phyloP scores from a whole-genome alignment of 2,888 invertebrate species.

The Prosopocoilus inquinatus region DNA sequence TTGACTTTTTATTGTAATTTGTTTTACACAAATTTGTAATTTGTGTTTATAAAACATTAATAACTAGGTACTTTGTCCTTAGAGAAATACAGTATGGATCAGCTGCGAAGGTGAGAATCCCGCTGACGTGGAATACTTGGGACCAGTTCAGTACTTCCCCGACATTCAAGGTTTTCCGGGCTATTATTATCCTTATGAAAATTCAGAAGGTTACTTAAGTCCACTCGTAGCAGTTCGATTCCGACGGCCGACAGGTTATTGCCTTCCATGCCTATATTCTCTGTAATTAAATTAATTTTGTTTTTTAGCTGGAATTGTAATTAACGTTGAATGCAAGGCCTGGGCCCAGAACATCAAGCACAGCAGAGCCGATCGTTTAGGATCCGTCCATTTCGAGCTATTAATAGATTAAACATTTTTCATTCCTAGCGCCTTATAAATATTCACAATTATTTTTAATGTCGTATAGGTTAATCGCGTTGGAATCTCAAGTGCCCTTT shows the following conservation, averaged over 20 bases:
- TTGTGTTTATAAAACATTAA: too few relatives aligned
- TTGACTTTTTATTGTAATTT: too few relatives aligned
- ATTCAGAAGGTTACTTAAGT: conserved; percentile 83
- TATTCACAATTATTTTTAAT: too few relatives aligned
- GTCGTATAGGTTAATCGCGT: too few relatives aligned
- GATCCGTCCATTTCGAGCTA: conserved; percentile 67
- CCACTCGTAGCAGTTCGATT: conserved; percentile 87
- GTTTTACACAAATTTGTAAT: too few relatives aligned
- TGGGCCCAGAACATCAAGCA: conserved; percentile 64
- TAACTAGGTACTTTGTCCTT: conserved; percentile 35
- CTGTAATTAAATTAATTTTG: conserved; percentile 16
- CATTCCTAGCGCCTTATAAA: too few relatives aligned
- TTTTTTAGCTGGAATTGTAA: conserved; percentile 51
- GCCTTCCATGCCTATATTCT: neutral
- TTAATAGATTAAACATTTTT: conserved; percentile 49
- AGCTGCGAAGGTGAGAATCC: conserved; percentile 94
- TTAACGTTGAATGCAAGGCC: conserved; percentile 64
- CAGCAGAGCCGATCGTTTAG: conserved; percentile 60
- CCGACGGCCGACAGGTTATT: conserved; percentile 73
- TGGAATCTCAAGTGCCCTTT: neutral
- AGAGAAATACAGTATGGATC: conserved; percentile 85
- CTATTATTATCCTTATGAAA: conserved; percentile 86
- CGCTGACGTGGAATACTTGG: conserved; percentile 88
- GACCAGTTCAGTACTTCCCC: conserved; percentile 78
- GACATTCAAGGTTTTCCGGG: conserved; percentile 78